Conservation (phyloP, 2,797 vertebrate species). For the Synaphobranchus kaupii region DNA sequence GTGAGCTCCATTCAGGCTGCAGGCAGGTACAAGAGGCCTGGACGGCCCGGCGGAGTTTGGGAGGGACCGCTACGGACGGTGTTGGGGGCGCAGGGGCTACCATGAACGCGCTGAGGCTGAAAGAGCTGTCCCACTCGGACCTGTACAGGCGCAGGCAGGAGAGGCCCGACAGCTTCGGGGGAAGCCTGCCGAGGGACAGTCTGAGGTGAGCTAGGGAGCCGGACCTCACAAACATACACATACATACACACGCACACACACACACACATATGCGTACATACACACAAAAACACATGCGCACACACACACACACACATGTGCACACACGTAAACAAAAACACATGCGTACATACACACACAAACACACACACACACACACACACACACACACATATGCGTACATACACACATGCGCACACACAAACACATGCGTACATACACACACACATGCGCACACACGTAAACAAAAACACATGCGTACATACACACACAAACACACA, state of each 20-base stretch:
- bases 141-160: conserved; percentile 91
- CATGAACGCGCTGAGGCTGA: conserved; percentile 88
- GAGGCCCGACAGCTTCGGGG: conserved; percentile 71
- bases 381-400: background rate
- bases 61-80: conserved; percentile 14
- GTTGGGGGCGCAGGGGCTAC: conserved; percentile 18
- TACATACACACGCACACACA: conserved; percentile 26
- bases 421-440: background rate
- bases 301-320: background rate
- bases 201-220: conserved; percentile 75
- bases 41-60: background rate
- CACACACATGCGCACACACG: background rate
- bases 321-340: background rate
- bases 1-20: background rate
- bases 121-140: conserved; percentile 89
- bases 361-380: conserved; percentile 1
- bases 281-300: background rate
- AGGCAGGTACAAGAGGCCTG: background rate
- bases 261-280: background rate
- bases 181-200: conserved; percentile 66
- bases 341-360: background rate
- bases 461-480: too few species aligned
- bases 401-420: conserved; percentile 9
- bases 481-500: background rate
- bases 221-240: background rate